phyloP scores from a whole-genome alignment of 1,140 invertebrate genomes.

The Drosophila paulistorum region DNA sequence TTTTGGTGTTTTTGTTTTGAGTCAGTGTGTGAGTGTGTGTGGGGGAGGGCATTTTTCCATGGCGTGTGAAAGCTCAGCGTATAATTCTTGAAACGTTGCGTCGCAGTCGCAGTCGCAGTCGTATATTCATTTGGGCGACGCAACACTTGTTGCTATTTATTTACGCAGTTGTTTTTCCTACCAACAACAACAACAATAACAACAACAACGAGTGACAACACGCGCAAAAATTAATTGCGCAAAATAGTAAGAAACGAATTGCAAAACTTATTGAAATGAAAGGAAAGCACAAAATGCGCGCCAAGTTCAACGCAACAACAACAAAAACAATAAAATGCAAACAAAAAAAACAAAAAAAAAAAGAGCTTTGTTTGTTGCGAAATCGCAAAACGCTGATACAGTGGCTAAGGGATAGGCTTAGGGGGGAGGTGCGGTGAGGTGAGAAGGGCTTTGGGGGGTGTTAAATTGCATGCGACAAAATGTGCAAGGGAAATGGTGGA shows the following conservation, averaged over 20 bases:
- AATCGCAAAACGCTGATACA: constrained; percentile 18
- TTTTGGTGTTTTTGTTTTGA: too few relatives aligned
- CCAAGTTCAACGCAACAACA: constrained; percentile 21
- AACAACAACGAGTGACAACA: constrained; percentile 15
- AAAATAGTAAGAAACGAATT: constrained; percentile 42
- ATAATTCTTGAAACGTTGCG: constrained; percentile 34
- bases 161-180: constrained; percentile 64
- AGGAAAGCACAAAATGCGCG: constrained; percentile 35
- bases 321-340: not conserved
- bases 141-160: constrained; percentile 62
- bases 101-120: constrained; percentile 20
- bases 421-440: not conserved
- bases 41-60: too few relatives aligned
- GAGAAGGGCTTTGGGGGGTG: not conserved
- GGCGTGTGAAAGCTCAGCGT: constrained; percentile 31
- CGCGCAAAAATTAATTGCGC: constrained; percentile 54
- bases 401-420: too few relatives aligned
- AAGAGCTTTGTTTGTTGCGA: constrained; percentile 21
- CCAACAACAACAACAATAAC: constrained; percentile 18
- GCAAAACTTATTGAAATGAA: constrained; percentile 40
- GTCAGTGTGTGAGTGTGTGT: too few relatives aligned
- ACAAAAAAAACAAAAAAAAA: not conserved
- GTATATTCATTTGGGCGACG: not conserved
- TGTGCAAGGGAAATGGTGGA: not conserved
- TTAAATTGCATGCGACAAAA: not conserved